Conservation (phyloP, 2,113 vertebrate genomes). For the Hoplias malabaricus region DNA sequence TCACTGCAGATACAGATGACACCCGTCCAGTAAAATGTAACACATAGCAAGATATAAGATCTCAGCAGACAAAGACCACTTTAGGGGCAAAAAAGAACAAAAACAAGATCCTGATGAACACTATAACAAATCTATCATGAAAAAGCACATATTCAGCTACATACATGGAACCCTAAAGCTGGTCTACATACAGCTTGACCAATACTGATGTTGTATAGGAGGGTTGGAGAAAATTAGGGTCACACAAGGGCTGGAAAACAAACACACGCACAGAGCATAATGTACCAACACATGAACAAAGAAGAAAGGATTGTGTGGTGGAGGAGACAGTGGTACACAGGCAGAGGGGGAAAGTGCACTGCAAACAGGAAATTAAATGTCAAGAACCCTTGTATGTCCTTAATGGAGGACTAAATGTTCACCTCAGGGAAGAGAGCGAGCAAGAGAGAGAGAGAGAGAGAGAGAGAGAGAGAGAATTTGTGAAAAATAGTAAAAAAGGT, state of each 20-base stretch:
- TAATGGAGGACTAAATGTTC: constrained; percentile 72
- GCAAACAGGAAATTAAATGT: constrained; percentile 80
- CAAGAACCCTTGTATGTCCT: constrained; percentile 76
- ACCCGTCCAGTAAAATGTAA: too few species aligned
- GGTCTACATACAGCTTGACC: not conserved
- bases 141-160: too few species aligned
- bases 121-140: too few species aligned
- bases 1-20: too few species aligned
- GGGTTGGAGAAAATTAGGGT: not conserved
- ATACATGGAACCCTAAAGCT: too few species aligned
- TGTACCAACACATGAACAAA: constrained; percentile 7
- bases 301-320: not conserved
- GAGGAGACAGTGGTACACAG: constrained; percentile 57
- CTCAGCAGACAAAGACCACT: not conserved
- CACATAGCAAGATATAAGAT: not conserved
- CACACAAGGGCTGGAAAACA: not conserved
- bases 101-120: too few species aligned
- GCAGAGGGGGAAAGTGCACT: constrained; percentile 62
- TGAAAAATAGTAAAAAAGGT: constrained; percentile 27
- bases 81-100: too few species aligned
- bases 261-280: not conserved
- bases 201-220: not conserved
- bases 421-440: constrained; percentile 59
- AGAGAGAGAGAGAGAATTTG: constrained; percentile 1
- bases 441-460: constrained; percentile 7